Percentiles rank a stretch among this genome's conserved stretches.
phyloP scores from a whole-genome alignment of 2,888 invertebrate genomes.

The Orgyia antiqua region DNA sequence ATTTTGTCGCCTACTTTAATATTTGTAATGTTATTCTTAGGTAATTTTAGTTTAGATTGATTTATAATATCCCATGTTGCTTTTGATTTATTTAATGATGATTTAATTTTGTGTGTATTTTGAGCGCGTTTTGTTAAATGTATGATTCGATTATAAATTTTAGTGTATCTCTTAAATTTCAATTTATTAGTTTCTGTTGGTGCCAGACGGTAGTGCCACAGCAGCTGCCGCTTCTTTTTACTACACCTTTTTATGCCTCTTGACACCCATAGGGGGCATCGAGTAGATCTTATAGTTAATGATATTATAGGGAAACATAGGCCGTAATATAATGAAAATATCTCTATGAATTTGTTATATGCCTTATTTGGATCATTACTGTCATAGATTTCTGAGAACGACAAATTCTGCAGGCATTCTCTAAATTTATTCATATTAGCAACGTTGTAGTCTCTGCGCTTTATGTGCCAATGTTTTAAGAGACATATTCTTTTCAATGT shows the following conservation, averaged over 20 bases:
- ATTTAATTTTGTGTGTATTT: neutral
- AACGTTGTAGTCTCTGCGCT: neutral
- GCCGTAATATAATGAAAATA: neutral
- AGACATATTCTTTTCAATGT: neutral
- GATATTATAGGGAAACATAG: neutral
- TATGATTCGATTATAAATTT: neutral
- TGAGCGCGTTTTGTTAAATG: neutral
- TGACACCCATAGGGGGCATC: neutral
- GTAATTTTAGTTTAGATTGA: too few species aligned
- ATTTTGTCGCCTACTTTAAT: neutral
- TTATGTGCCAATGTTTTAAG: neutral
- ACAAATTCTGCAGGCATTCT: neutral
- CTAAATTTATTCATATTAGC: constrained; percentile 1
- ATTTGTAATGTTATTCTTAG: neutral
- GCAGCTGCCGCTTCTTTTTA: neutral
- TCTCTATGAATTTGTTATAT: neutral
- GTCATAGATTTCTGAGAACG: neutral
- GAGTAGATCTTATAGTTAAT: neutral
- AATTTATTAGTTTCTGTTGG: neutral
- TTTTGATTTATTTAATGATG: too few species aligned
- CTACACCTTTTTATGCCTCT: neutral
- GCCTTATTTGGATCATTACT: neutral
- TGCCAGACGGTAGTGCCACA: neutral
- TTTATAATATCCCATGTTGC: too few species aligned
- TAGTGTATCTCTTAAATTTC: neutral